phyloP scores from a whole-genome alignment of 2,888 invertebrate species.

The Meganola albula region DNA sequence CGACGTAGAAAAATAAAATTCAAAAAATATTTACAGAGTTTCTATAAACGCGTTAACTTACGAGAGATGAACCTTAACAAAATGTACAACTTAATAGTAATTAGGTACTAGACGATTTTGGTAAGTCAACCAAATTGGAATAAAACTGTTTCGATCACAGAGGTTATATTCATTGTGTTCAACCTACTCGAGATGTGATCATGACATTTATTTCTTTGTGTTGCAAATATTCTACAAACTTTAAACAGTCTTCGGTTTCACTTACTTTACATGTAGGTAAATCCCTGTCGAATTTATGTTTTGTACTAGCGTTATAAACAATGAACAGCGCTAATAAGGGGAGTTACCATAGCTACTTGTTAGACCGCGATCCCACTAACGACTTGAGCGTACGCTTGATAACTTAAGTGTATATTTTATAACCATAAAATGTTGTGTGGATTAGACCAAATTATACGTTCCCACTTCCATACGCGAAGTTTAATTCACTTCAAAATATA shows the following conservation, averaged over 20 bases:
- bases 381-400: too few species aligned
- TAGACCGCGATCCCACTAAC: too few species aligned
- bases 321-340: too few species aligned
- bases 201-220: constrained; percentile 43
- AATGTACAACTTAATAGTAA: constrained; percentile 53
- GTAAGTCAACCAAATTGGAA: constrained; percentile 66
- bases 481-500: too few species aligned
- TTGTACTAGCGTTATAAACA: constrained; percentile 69
- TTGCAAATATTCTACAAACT: constrained; percentile 67
- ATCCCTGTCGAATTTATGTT: constrained; percentile 73
- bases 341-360: constrained; percentile 32
- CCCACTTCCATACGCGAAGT: constrained; percentile 15
- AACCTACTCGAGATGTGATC: constrained; percentile 41
- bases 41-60: constrained; percentile 30
- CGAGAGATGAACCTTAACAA: constrained; percentile 39
- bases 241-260: constrained; percentile 74
- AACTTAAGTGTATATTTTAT: too few species aligned
- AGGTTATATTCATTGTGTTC: constrained; percentile 42
- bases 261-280: constrained; percentile 63
- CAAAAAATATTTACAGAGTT: constrained; percentile 45
- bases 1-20: constrained; percentile 33
- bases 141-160: constrained; percentile 58
- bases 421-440: too few species aligned
- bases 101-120: constrained; percentile 68
- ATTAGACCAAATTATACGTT: too few species aligned